Evolutionary conservation across 2,888 invertebrate genomes (phyloP).

Genomic region (Diplolepis rosae): DNA sequence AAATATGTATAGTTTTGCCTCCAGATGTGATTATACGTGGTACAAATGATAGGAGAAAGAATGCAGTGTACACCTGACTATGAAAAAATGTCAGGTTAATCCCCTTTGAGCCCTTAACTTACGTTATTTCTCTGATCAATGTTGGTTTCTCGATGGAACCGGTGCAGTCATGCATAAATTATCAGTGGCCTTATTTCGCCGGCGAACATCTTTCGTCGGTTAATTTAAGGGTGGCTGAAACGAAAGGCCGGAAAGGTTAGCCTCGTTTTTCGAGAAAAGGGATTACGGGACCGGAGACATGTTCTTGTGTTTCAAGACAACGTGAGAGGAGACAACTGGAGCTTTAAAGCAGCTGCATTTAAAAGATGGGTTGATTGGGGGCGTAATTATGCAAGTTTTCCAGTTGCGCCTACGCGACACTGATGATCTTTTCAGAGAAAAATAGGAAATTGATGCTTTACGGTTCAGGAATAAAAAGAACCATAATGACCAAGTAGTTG

Average conservation of each 20-base stretch:
- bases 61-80: conserved; percentile 9
- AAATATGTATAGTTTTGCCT: too few species aligned
- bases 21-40: neutral
- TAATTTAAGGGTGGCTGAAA: conserved; percentile 40
- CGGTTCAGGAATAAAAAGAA: neutral
- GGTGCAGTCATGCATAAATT: conserved; percentile 30
- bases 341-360: conserved; percentile 39
- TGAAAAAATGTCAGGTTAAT: conserved; percentile 13
- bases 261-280: conserved; percentile 47
- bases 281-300: conserved; percentile 39
- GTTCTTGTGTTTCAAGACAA: conserved; percentile 47
- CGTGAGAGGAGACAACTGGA: conserved; percentile 40
- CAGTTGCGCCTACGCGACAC: conserved; percentile 32
- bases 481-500: too few species aligned
- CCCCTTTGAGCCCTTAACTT: conserved; percentile 6
- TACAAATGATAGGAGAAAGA: neutral
- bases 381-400: conserved; percentile 31
- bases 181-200: conserved; percentile 30
- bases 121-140: conserved; percentile 18
- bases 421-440: neutral
- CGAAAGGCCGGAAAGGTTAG: conserved; percentile 41
- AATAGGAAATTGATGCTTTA: neutral
- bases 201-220: conserved; percentile 31
- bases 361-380: neutral
- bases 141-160: conserved; percentile 18